phyloP scores from a whole-genome alignment of 2,888 invertebrate genomes.

The Eupithecia pulchellata region DNA sequence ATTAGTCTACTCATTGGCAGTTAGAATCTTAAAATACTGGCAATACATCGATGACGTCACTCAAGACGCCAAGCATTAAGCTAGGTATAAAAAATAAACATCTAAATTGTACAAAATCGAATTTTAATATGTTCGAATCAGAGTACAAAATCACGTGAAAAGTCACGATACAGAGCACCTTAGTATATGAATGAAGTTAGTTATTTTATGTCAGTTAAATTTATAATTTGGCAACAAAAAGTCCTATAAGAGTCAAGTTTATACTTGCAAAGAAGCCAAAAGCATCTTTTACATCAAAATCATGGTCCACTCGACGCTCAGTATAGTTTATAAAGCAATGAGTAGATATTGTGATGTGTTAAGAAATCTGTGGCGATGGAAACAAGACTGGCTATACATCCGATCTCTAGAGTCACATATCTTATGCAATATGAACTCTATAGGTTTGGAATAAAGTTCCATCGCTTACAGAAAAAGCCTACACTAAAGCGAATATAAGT shows the following conservation, averaged over 20 bases:
- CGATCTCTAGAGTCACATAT: not conserved
- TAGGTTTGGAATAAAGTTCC: conserved; percentile 6
- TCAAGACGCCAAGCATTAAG: conserved; percentile 52
- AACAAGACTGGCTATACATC: conserved; percentile 28
- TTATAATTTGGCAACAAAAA: conserved; percentile 41
- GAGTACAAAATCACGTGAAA: conserved; percentile 50
- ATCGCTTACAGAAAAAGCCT: conserved; percentile 57
- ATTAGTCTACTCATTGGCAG: conserved; percentile 75
- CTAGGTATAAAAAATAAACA: conserved; percentile 75
- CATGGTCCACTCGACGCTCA: conserved; percentile 79
- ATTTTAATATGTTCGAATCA: conserved; percentile 61
- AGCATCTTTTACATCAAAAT: conserved; percentile 37
- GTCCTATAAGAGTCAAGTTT: conserved; percentile 25
- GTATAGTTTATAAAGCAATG: conserved; percentile 77
- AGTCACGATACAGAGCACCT: conserved; percentile 32
- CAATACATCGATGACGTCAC: conserved; percentile 52
- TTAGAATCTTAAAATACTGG: conserved; percentile 65
- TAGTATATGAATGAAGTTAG: conserved; percentile 10
- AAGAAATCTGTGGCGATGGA: conserved; percentile 46
- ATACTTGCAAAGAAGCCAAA: conserved; percentile 31
- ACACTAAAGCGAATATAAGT: conserved; percentile 78
- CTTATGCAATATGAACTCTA: conserved; percentile 8
- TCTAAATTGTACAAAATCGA: conserved; percentile 67
- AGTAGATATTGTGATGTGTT: conserved; percentile 82
- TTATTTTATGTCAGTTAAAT: conserved; percentile 25